These are phyloP conservation scores for Eutolmus rufibarbis DNA, from an alignment of 2,888 invertebrate genomes.

Conservation along the genomic window DNA sequence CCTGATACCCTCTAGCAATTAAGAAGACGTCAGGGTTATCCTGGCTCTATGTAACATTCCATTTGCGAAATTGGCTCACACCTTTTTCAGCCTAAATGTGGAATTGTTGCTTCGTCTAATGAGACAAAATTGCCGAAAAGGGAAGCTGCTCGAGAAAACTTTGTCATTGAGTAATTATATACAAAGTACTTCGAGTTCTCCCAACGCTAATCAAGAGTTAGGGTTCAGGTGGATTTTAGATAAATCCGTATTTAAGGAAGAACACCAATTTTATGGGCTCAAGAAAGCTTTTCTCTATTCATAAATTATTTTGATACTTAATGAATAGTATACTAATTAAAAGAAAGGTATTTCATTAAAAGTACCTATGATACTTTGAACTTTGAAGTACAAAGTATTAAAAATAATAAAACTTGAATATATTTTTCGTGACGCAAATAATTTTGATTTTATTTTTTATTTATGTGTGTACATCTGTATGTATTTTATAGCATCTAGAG, in stretches of 20 bases:
- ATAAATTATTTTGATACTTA: neutral
- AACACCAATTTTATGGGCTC: too few species aligned
- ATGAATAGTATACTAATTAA: neutral
- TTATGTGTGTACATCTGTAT: too few species aligned
- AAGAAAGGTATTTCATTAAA: too few species aligned
- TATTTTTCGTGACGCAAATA: too few species aligned
- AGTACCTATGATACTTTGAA: too few species aligned
- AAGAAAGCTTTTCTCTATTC: too few species aligned
- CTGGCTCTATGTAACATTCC: neutral
- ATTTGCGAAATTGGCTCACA: conserved; percentile 14
- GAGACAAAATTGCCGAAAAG: neutral
- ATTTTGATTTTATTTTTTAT: too few species aligned
- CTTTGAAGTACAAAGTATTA: too few species aligned
- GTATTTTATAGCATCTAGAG: too few species aligned
- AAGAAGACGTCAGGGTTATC: neutral
- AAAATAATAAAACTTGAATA: too few species aligned
- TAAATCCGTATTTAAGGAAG: neutral
- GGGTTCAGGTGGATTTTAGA: neutral
- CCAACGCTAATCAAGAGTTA: neutral
- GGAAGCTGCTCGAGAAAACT: neutral
- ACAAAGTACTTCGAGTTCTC: neutral
- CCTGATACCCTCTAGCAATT: neutral
- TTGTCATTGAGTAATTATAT: neutral
- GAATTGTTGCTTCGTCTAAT: neutral
- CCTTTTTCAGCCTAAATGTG: neutral